Evolutionary conservation across 2,888 invertebrate species (phyloP), one percentile per base, ranked within the genome.

Genomic region (Pollenia griseotomentosa): DNA sequence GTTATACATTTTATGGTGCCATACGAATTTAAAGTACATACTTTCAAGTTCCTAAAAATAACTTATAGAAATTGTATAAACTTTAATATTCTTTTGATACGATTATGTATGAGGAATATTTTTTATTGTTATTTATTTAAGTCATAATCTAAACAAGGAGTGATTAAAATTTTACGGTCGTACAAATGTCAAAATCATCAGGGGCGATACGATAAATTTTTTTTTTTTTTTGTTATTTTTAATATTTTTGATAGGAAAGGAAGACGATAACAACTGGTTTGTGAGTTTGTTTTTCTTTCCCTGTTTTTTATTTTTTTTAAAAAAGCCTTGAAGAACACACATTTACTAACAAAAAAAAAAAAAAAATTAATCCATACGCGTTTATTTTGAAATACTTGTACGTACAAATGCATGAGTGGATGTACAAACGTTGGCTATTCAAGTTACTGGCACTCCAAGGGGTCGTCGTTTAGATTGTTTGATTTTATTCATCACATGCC

Each of bases 111-210:
- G n/a, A 53, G 10, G 48, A 75, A n/a, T 44, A 70, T 63, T 42
- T 59, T 71, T 40, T 7, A 48, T 68, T 42, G 44, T 57, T n/a
- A n/a, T 66, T 44, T 63, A 70, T 70, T 71, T 40, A n/a, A 71
- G 74, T 74, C 70, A 85, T 82, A 82, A 79, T 85, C 84, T 79
- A 83, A 87, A 85, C 85, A 83, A 71, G 88, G 78, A 86, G 89
- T 87, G 89, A 88, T 89, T 89, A 89, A 87, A 86, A 87, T 88
- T 89, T 88, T 88, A 88, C 89, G 89, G 88, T 89, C 88, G 77
- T 88, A 85, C 86, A 85, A 88, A 85, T 86, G 88, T 88, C 88
- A 88, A 88, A 86, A 81, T 63, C 88, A 87, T 85, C 65, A 78
- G 82, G 82, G 82, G 74, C 68, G 78, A 79, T 81, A 78, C 51